Evolutionary conservation across 2,888 invertebrate genomes (phyloP).

Genomic region (Galeruca laticollis): DNA sequence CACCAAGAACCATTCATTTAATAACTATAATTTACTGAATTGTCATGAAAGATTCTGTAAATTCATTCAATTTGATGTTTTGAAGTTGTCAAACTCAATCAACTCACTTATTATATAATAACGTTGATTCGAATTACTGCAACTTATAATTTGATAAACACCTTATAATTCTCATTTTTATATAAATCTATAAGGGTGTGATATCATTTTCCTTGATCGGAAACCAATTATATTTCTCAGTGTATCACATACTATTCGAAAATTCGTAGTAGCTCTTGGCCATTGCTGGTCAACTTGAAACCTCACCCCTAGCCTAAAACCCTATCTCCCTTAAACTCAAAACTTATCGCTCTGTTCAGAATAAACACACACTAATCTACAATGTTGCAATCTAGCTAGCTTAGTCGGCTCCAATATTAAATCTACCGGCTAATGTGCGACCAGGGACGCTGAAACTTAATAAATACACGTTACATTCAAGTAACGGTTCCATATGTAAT

Average conservation of each 20-base stretch:
- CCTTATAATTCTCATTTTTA: not conserved
- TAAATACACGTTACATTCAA: conserved; percentile 50
- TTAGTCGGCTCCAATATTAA: conserved; percentile 56
- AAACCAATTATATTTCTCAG: conserved; percentile 8
- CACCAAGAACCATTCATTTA: no score
- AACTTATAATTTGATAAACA: no score
- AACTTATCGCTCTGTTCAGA: conserved; percentile 62
- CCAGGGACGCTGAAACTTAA: conserved; percentile 52
- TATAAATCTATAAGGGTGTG: not conserved
- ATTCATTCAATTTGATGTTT: no score
- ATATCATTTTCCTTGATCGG: not conserved
- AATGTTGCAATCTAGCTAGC: conserved; percentile 60
- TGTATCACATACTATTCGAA: not conserved
- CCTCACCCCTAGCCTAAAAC: conserved; percentile 11
- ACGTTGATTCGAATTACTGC: no score
- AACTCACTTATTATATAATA: no score
- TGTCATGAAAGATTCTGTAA: no score
- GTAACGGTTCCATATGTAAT: conserved; percentile 44
- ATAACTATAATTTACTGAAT: no score
- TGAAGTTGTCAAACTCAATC: no score
- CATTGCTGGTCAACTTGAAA: conserved; percentile 36
- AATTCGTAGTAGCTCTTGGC: conserved; percentile 39
- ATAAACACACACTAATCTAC: conserved; percentile 64
- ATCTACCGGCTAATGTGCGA: conserved; percentile 57
- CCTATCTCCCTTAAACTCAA: conserved; percentile 49